Evolutionary conservation across 2,797 vertebrate genomes (phyloP).

Genomic region (Pseudopleuronectes americanus): DNA sequence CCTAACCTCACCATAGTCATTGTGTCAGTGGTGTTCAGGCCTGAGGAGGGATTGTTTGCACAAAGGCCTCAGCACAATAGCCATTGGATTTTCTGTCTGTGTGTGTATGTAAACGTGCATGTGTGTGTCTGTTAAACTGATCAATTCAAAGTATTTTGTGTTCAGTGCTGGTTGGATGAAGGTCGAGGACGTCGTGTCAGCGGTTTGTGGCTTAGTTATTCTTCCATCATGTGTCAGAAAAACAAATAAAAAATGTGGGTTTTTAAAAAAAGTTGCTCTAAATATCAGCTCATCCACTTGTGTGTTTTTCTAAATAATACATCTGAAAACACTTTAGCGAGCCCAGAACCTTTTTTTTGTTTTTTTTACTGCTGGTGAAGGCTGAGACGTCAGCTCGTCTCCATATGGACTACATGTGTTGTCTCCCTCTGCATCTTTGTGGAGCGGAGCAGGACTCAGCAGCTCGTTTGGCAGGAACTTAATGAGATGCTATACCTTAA

Average conservation of each 20-base stretch:
- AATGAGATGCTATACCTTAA: constrained; percentile 79
- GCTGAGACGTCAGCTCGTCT: constrained; percentile 57
- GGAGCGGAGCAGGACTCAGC: constrained; percentile 48
- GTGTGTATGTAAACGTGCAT: constrained; percentile 16
- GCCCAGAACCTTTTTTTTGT: constrained; percentile 9
- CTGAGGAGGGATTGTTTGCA: constrained; percentile 68
- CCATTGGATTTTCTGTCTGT: constrained; percentile 41
- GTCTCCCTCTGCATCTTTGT: constrained; percentile 58
- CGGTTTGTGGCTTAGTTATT: constrained; percentile 29
- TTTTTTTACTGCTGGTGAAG: constrained; percentile 29
- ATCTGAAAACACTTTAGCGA: constrained; percentile 62
- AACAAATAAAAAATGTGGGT: background rate
- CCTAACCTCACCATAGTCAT: constrained; percentile 75
- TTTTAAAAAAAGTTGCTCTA: background rate
- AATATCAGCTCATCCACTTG: constrained; percentile 38
- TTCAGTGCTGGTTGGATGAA: constrained; percentile 37
- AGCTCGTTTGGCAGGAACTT: constrained; percentile 67
- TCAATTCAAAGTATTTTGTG: constrained; percentile 33
- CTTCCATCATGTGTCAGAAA: constrained; percentile 23
- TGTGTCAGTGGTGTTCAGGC: constrained; percentile 71
- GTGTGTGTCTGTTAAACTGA: constrained; percentile 25
- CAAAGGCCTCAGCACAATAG: constrained; percentile 57
- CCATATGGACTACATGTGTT: constrained; percentile 80
- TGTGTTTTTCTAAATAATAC: constrained; percentile 49
- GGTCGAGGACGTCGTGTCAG: constrained; percentile 41